phyloP scores from a whole-genome alignment of 2,888 invertebrate genomes.

The Campoplex capitator region DNA sequence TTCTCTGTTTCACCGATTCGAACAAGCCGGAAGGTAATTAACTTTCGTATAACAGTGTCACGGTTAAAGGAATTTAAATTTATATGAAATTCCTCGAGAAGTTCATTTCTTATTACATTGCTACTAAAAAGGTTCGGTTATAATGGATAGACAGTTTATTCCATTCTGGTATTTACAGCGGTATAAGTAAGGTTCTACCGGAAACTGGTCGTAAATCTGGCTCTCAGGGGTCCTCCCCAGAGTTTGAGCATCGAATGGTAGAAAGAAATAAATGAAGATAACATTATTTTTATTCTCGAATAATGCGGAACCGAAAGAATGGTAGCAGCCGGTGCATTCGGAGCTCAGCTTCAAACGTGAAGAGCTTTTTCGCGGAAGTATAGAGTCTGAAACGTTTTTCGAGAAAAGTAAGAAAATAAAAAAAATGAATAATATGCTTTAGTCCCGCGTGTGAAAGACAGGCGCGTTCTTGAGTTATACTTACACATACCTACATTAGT shows the following conservation, averaged over 20 bases:
- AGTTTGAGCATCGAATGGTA: conserved; percentile 10
- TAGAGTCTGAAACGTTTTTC: conserved; percentile 34
- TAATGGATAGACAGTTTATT: conserved; percentile 9
- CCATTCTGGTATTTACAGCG: conserved; percentile 6
- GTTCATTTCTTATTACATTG: neutral
- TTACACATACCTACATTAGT: neutral
- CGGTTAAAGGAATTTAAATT: conserved; percentile 17
- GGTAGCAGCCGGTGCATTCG: conserved; percentile 12
- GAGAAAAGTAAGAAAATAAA: neutral
- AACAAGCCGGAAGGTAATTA: conserved; percentile 56
- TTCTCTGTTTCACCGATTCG: neutral
- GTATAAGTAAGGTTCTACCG: neutral
- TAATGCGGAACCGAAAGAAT: conserved; percentile 40
- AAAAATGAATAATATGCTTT: conserved; percentile 17
- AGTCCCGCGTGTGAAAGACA: conserved; percentile 58
- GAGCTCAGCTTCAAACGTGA: conserved; percentile 28
- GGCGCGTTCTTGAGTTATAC: conserved; percentile 36
- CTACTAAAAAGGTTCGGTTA: conserved; percentile 18
- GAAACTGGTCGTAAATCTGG: conserved; percentile 8
- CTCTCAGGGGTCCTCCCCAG: neutral
- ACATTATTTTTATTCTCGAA: conserved; percentile 18
- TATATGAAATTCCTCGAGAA: conserved; percentile 8
- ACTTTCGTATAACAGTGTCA: conserved; percentile 68
- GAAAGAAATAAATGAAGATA: conserved; percentile 28
- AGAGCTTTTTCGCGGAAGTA: conserved; percentile 31